Conservation (phyloP, 2,113 vertebrate genomes). For the Falco punctatus region DNA sequence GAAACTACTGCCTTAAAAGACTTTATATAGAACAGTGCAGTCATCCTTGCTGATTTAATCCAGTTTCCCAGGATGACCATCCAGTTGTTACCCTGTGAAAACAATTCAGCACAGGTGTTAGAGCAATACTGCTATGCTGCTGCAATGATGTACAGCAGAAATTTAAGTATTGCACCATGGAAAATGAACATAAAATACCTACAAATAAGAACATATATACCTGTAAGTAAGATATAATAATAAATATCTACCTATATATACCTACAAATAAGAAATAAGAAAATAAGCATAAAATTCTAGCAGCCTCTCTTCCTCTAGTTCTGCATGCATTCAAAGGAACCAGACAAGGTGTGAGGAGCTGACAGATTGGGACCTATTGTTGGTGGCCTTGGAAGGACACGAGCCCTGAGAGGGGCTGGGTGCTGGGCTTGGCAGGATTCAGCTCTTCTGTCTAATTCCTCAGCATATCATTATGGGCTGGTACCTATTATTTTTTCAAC, state of each 20-base stretch:
- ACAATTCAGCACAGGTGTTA: not conserved
- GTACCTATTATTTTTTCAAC: not conserved
- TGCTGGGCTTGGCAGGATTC: not conserved
- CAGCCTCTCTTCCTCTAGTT: not conserved
- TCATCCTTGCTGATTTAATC: not conserved
- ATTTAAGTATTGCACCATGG: not conserved
- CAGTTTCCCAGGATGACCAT: not conserved
- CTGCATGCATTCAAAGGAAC: not conserved
- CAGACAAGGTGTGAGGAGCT: not conserved
- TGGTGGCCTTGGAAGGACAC: not conserved
- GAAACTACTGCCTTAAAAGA: not conserved
- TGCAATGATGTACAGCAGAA: accelerated
- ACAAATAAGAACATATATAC: not conserved
- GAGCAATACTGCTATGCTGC: not conserved
- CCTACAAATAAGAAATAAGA: not conserved
- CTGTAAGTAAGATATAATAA: too few species aligned
- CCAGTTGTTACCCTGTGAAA: not conserved
- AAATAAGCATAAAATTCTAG: not conserved
- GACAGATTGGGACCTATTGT: not conserved
- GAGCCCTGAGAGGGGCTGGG: not conserved
- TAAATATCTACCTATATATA: not conserved
- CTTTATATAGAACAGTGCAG: not conserved
- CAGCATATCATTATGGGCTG: not conserved
- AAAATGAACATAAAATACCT: not conserved
- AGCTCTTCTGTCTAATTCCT: not conserved